Conservation (phyloP, 2,888 invertebrate genomes). For the Synergus gifuensis region DNA sequence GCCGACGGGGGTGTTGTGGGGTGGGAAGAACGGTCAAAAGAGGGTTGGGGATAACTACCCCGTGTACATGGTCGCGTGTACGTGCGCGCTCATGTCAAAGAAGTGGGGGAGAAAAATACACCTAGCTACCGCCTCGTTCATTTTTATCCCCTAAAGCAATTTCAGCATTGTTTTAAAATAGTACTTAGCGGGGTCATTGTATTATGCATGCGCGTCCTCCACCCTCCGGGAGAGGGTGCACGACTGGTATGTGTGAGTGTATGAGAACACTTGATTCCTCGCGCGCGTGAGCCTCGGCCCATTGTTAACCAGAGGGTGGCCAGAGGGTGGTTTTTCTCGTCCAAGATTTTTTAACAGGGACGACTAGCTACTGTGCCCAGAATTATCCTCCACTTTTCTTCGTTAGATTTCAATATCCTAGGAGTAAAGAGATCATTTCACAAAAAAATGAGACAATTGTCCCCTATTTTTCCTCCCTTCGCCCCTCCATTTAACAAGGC, state of each 20-base stretch:
- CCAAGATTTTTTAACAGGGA: constrained; percentile 72
- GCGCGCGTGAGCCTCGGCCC: constrained; percentile 76
- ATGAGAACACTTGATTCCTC: constrained; percentile 78
- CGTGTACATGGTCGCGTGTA: constrained; percentile 62
- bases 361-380: constrained; percentile 46
- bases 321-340: constrained; percentile 68
- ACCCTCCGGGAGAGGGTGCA: constrained; percentile 58
- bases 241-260: constrained; percentile 66
- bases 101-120: constrained; percentile 76
- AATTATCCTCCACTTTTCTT: not conserved
- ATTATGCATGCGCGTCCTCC: constrained; percentile 78
- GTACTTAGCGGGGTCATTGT: constrained; percentile 79
- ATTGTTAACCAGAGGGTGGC: constrained; percentile 72
- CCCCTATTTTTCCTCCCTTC: no score
- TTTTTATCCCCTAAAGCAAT: constrained; percentile 79
- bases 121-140: constrained; percentile 77
- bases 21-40: constrained; percentile 46
- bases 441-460: no score
- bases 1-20: constrained; percentile 23
- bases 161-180: constrained; percentile 79
- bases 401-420: not conserved
- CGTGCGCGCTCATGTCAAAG: constrained; percentile 69
- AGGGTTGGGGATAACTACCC: constrained; percentile 67
- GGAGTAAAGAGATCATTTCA: no score
- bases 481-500: no score